Base-by-base conservation (phyloP, 2,113 vertebrate species). In the Gymnobelideus leadbeateri region DNA sequence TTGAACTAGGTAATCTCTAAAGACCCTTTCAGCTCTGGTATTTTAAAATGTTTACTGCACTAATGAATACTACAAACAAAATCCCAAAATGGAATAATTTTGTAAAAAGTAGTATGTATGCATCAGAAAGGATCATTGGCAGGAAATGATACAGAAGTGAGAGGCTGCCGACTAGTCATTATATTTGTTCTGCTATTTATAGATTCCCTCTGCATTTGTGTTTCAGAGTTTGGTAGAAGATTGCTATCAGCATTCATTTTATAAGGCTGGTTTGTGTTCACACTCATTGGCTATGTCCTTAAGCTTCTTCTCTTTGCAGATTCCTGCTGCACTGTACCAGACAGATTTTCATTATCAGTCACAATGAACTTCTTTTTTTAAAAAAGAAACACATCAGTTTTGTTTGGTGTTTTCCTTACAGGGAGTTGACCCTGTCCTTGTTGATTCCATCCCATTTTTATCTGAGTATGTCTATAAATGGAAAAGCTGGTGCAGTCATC, bases 401-500 rank as follows among this genome's bases (percentile, higher is more conserved):
- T 94, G 49, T 89, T 91, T 91, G 96, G 92, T 95, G 92, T 52
- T 97, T 98, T 43, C 7, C 52, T 98, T 96, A 49, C 28, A 97
- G 97, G 95, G 51, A 93, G 51, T 96, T 61, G 95, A 97, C 51
- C 95, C 96, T 46, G 91, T 93, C 16, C 16, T 84, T 23, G n/a
- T 51, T 94, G 43, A 2, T 8, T 96, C 49, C 52, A 31, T 2
- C 0, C 61, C 97, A 91, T 94, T 94, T 96, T 90, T 0, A 0
- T 89, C 89, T 89, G 93, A 97, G 53, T 91, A 92, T 93, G 31
- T 95, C 90, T 77, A 77, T n/a, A 77, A 53, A 0, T n/a, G 92
- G 94, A 95, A 96, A 97, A 97, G 51, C 31, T 46, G 90, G 37
- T 84, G 54, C 1, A 3, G 51, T 24, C n/a, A 21, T 47, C 16